phyloP scores from a whole-genome alignment of 2,797 vertebrate genomes.

The Tinamus major region DNA sequence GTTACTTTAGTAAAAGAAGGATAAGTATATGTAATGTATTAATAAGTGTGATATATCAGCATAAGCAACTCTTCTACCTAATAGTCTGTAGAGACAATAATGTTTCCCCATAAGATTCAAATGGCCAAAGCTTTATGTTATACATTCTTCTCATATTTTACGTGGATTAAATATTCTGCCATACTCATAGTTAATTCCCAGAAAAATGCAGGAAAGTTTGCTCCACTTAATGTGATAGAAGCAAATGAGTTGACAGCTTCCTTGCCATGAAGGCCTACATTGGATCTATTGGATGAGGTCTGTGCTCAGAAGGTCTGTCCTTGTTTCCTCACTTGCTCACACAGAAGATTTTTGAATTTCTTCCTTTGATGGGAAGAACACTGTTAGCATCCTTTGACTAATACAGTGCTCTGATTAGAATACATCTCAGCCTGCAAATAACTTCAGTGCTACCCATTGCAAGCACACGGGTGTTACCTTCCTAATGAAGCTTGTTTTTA shows the following conservation, averaged over 20 bases:
- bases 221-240: neutral
- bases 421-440: neutral
- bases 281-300: neutral
- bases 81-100: neutral
- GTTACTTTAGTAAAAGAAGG: neutral
- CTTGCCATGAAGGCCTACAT: neutral
- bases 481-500: too few relatives aligned
- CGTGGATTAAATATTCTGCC: neutral
- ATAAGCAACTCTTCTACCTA: neutral
- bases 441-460: neutral
- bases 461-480: neutral
- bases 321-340: neutral
- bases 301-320: neutral
- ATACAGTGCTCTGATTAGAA: neutral
- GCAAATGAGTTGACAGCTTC: neutral
- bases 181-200: neutral
- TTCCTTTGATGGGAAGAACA: neutral
- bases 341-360: neutral
- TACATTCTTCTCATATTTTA: neutral
- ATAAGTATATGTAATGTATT: neutral
- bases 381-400: neutral
- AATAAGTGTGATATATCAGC: neutral
- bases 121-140: neutral
- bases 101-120: neutral
- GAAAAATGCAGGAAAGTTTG: neutral